A percentile compares a stretch with the other conserved stretches of the same genome.
Conservation (phyloP, 2,797 vertebrate genomes). For the Avahi laniger region DNA sequence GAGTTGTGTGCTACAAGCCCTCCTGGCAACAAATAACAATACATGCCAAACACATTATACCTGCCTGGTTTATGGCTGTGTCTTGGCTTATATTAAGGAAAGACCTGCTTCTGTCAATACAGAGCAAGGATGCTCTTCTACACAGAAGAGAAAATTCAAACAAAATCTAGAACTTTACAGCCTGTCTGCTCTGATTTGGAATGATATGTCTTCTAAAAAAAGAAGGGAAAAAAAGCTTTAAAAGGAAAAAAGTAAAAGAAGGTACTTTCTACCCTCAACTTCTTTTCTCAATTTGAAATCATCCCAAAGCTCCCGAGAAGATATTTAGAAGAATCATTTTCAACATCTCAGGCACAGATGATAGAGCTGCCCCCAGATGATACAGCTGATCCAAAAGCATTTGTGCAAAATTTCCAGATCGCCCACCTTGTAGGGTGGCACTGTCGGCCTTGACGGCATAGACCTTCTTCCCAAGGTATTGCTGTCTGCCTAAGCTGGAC, state of each 20-base stretch:
- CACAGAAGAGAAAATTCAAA: slow-evolving; percentile 20
- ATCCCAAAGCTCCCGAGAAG: not conserved
- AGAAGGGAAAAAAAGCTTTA: not conserved
- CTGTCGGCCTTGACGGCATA: not conserved
- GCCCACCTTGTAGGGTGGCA: not conserved
- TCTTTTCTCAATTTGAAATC: slow-evolving; percentile 46
- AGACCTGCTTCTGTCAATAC: not conserved
- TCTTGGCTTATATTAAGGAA: slow-evolving; percentile 27
- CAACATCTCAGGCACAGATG: not conserved
- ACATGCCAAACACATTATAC: slow-evolving; percentile 28
- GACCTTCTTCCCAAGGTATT: not conserved
- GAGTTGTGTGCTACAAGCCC: not conserved
- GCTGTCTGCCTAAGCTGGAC: not conserved
- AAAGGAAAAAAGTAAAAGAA: not conserved
- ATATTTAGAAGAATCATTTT: slow-evolving; percentile 41
- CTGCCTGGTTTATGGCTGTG: slow-evolving; percentile 39
- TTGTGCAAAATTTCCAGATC: not conserved
- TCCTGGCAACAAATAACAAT: slow-evolving; percentile 61
- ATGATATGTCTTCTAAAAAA: not conserved
- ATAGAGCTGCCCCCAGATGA: not conserved
- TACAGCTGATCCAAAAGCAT: not conserved
- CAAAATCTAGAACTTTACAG: slow-evolving; percentile 61
- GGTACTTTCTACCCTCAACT: not conserved
- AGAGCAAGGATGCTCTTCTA: not conserved
- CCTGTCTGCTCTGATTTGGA: slow-evolving; percentile 45